Base-by-base conservation (phyloP, 1,140 invertebrate genomes). In the Lepidurus packardi region DNA sequence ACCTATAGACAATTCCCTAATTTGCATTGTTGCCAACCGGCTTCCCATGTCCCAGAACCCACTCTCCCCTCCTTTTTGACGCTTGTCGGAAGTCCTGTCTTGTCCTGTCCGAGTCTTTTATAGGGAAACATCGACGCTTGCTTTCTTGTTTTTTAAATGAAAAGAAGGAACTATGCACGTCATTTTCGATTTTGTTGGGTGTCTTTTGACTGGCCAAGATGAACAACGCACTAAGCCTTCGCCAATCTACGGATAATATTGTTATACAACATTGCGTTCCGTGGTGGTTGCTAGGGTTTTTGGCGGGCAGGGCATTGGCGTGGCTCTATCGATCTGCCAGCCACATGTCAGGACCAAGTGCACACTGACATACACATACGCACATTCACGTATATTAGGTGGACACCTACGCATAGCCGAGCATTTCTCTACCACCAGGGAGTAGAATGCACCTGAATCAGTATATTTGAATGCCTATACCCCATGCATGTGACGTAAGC, bases 291-390 rank as follows among this genome's bases (percentile, higher is more conserved):
- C 53, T 65, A 65, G 53, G 53, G 53, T 65, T 65, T 65, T 65
- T 65, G 53, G 53, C 53, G 53, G 53, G 53, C 53, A 65, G 21
- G 53, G 13, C 21, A 65, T 65, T 65, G 53, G 53, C 53, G 53
- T 65, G 53, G 53, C 53, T 65, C 53, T 65, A 65, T 65, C 53
- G 53, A 65, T 65, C 53, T 65, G 53, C 21, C 53, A 65, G 53
- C 53, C 53, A 65, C 53, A 65, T 65, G 53, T 65, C 53, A 65
- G 53, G 53, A 65, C 53, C 53, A 65, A 65, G 53, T 65, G 53
- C 53, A 65, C 53, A n/a, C 13, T 65, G 53, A 21, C 53, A n/a
- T 65, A 65, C 53, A 65, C 53, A 65, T 65, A 65, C 53, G n/a
- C 53, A 65, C 53, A 65, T 65, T 65, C 21, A 65, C 53, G 53